Base-by-base conservation (phyloP, 2,888 invertebrate genomes). In the Melanotus villosus region DNA sequence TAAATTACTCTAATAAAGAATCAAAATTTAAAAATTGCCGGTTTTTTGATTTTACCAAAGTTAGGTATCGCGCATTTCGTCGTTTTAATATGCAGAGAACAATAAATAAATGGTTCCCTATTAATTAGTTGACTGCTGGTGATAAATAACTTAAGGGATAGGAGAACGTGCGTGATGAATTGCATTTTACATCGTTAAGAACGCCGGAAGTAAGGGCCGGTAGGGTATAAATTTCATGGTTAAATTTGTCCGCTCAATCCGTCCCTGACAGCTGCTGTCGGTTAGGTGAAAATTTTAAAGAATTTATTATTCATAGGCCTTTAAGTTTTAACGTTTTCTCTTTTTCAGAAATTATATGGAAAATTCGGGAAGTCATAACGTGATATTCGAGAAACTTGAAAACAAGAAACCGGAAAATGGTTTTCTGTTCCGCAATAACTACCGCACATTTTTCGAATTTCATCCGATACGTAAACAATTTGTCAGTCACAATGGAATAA, bases 111-210 rank as follows among this genome's bases (percentile, higher is more conserved):
- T 2, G 34, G 23, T 16, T 18, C 50, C 52, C 18, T 34, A 32
- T 52, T 52, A 52, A 52, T 52, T 52, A 52, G 34, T 32, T 19
- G 32, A 32, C 34, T n/a, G 12, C 23, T 34, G 32, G 32, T 52
- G 52, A 52, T 52, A 52, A 32, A 52, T 9, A 32, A 32, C 14
- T 52, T 18, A 32, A 52, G 52, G 16, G 32, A 32, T 32, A 52
- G 19, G 47, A 19, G 32, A 52, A 52, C 16, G 52, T 30, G 52
- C 52, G 30, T 52, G 52, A 52, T 32, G 52, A 52, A 52, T 52
- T 52, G 32, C 32, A 32, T 32, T 32, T 32, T 52, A 16, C 32
- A 18, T 52, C 32, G 52, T 52, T 52, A 30, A 30, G 30, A 52
- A 30, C 14, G 50, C 32, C 52, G 52, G 52, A 52, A 52, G 32